phyloP scores from a whole-genome alignment of 2,888 invertebrate genomes.

The Morpho helenor region DNA sequence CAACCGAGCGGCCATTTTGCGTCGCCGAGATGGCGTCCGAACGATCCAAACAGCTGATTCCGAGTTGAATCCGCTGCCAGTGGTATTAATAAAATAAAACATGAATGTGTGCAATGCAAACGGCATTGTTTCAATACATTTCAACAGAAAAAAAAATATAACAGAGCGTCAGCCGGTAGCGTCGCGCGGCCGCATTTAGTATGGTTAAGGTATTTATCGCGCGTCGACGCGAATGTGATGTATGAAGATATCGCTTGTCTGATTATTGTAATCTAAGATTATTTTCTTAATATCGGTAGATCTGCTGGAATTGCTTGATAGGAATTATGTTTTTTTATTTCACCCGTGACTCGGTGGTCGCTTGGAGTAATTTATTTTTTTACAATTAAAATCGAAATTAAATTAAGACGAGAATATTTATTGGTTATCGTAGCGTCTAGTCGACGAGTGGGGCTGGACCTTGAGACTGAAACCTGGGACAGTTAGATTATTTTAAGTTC shows the following conservation, averaged over 20 bases:
- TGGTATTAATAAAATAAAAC: constrained; percentile 50
- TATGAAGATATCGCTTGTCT: constrained; percentile 58
- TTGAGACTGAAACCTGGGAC: constrained; percentile 55
- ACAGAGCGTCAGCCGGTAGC: constrained; percentile 41
- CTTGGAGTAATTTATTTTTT: constrained; percentile 67
- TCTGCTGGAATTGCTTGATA: constrained; percentile 63
- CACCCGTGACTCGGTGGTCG: constrained; percentile 37
- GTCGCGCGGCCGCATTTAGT: constrained; percentile 53
- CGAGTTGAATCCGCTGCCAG: constrained; percentile 53
- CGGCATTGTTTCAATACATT: constrained; percentile 62
- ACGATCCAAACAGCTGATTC: constrained; percentile 68
- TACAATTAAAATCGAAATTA: constrained; percentile 41
- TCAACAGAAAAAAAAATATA: constrained; percentile 48
- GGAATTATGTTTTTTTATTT: constrained; percentile 45
- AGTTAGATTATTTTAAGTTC: constrained; percentile 41
- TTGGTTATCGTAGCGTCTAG: constrained; percentile 69
- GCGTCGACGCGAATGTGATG: constrained; percentile 59
- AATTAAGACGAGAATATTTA: constrained; percentile 50
- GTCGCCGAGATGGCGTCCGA: constrained; percentile 52
- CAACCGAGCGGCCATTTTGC: constrained; percentile 46
- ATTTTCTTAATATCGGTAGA: constrained; percentile 51
- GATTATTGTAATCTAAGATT: constrained; percentile 59
- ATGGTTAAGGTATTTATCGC: constrained; percentile 53
- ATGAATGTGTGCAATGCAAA: constrained; percentile 60
- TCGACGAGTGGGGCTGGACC: constrained; percentile 50